Base-by-base conservation (phyloP, 1,140 invertebrate genomes). In the Thereuonema tuberculata region DNA sequence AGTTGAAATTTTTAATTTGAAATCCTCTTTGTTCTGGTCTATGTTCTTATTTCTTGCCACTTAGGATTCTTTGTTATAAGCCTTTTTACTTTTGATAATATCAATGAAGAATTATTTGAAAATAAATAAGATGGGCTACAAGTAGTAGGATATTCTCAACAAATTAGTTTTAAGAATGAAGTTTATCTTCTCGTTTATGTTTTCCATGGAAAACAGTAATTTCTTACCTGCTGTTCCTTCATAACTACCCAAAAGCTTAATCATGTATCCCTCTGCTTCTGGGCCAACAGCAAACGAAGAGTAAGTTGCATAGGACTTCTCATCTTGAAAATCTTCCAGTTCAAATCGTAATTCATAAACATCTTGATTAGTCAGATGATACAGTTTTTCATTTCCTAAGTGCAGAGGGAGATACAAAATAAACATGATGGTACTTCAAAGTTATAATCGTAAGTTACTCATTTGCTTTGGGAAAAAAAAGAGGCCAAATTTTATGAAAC, bases 261-360 rank as follows among this genome's bases (percentile, higher is more conserved):
- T 75, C 17, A 78, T 73, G 66, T 82, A 89, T 0, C 78, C 76
- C 61, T 84, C 80, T 15, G 72, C 66, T 66, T 85, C 83, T 17
- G 77, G 73, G 23, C 78, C 78, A 24, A 88, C 74, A 15, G 78
- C 78, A 65, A 88, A 87, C 2, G 78, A 70, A 1, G 77, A 75
- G 67, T 86, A 89, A 5, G 70, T 69, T 1, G 83, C 85, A 46
- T 72, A 74, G 29, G 75, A 78, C 24, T 62, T 64, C 17, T 62
- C 61, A 43, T 67, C 68, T 1, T 76, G 64, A 26, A 80, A 77
- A 56, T 86, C 81, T 67, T 82, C 77, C 67, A 87, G 68, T 28
- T 82, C 78, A 27, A 88, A 78, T 48, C 79, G 67, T 31, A 86
- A 65, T 37, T 82, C 79, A 57, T 83, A 80, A 37, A 82, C 69